phyloP scores from a whole-genome alignment of 2,888 invertebrate genomes.

The Mesodorylaimus sp. region DNA sequence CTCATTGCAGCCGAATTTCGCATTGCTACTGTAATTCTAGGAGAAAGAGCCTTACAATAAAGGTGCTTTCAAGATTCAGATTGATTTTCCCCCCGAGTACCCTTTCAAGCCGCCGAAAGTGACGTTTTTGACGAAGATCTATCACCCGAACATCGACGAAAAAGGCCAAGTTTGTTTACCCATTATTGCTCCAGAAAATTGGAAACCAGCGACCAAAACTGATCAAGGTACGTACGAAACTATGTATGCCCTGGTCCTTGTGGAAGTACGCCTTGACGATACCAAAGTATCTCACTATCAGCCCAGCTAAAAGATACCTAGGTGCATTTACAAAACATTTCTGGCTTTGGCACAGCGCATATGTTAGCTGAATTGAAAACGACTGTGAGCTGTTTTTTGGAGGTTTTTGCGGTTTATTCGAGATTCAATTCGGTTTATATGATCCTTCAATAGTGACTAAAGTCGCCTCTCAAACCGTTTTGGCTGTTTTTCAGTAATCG shows the following conservation, averaged over 20 bases:
- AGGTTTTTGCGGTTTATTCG: too few relatives aligned
- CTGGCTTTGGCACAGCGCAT: too few relatives aligned
- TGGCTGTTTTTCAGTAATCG: conserved; percentile 57
- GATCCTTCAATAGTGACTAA: background rate
- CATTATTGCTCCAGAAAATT: conserved; percentile 92
- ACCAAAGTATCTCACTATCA: too few relatives aligned
- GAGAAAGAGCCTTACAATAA: conserved; percentile 94
- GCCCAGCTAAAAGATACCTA: too few relatives aligned
- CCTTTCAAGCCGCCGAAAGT: conserved; percentile 99
- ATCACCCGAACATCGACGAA: conserved; percentile 97
- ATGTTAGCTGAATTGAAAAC: too few relatives aligned
- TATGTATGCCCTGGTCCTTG: too few relatives aligned
- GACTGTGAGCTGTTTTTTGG: too few relatives aligned
- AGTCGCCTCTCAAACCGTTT: background rate
- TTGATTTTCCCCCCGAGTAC: conserved; percentile 95
- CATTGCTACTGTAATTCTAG: conserved; percentile 38
- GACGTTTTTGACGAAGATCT: conserved; percentile 95
- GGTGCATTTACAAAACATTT: too few relatives aligned
- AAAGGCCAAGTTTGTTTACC: conserved; percentile 96
- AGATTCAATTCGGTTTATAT: too few relatives aligned
- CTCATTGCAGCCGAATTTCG: too few relatives aligned
- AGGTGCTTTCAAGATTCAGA: conserved; percentile 93
- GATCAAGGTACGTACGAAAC: conserved; percentile 65
- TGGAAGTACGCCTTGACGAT: too few relatives aligned
- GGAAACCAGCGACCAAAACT: conserved; percentile 98